phyloP scores from a whole-genome alignment of 2,888 invertebrate species.

The Leptopilina myrica region DNA sequence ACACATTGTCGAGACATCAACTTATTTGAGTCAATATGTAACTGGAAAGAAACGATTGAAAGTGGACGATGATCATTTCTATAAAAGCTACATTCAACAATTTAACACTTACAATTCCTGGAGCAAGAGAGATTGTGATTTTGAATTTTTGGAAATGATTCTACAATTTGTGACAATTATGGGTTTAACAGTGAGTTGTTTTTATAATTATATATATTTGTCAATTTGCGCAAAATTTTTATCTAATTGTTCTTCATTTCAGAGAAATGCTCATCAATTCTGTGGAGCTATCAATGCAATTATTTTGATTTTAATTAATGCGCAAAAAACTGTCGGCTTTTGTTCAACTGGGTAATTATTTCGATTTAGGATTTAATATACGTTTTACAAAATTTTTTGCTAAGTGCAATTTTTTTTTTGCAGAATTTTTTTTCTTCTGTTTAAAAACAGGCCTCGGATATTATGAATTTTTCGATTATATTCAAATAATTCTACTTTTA shows the following conservation, averaged over 20 bases:
- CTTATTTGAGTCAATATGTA: conserved; percentile 69
- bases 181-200: conserved; percentile 65
- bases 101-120: conserved; percentile 69
- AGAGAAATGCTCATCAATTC: conserved; percentile 74
- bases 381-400: not conserved
- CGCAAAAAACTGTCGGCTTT: conserved; percentile 65
- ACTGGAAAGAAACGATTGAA: conserved; percentile 65
- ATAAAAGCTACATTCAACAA: conserved; percentile 62
- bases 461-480: no score
- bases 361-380: not conserved
- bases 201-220: conserved; percentile 1
- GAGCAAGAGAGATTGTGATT: conserved; percentile 61
- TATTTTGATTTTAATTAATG: conserved; percentile 64
- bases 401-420: no score
- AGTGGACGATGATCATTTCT: conserved; percentile 60
- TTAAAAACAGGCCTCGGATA: no score
- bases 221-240: conserved; percentile 16
- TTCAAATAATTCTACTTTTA: no score
- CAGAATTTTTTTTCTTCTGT: no score
- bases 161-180: conserved; percentile 67
- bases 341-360: conserved; percentile 63
- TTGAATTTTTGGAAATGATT: conserved; percentile 70
- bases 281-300: conserved; percentile 71
- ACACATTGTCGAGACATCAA: conserved; percentile 64
- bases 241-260: conserved; percentile 48